Conservation (phyloP, 2,113 vertebrate genomes). For the Xiphophorus couchianus region DNA sequence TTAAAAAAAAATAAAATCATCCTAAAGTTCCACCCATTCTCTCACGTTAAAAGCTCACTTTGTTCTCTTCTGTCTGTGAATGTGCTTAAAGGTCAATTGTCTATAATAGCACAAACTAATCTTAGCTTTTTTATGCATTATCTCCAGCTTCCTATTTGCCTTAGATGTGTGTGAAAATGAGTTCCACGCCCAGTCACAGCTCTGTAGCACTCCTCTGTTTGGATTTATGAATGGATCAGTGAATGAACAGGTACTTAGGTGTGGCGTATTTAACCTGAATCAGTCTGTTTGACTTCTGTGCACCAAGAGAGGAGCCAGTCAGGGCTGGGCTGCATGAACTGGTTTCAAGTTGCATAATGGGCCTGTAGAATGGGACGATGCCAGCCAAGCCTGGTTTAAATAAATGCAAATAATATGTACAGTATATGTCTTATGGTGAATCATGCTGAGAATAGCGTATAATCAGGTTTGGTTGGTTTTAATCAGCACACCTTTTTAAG, state of each 20-base stretch:
- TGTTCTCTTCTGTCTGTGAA: neutral
- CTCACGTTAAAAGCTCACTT: slow-evolving; percentile 1
- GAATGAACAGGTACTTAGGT: slow-evolving; percentile 44
- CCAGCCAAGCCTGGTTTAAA: slow-evolving; percentile 6
- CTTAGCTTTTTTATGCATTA: slow-evolving; percentile 24
- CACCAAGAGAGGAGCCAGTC: slow-evolving; percentile 4
- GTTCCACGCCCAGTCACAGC: slow-evolving; percentile 29
- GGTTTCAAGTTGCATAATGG: slow-evolving; percentile 8
- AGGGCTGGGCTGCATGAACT: neutral
- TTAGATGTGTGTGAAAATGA: slow-evolving; percentile 55
- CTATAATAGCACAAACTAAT: slow-evolving; percentile 23
- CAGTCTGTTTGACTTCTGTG: slow-evolving; percentile 8
- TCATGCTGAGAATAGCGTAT: neutral
- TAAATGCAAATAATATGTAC: slow-evolving; percentile 7
- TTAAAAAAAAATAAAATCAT: neutral
- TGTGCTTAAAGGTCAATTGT: slow-evolving; percentile 6
- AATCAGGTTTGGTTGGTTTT: neutral
- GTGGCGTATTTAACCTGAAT: slow-evolving; percentile 55
- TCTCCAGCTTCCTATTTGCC: slow-evolving; percentile 12
- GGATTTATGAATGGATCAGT: slow-evolving; percentile 58
- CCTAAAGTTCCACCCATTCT: neutral
- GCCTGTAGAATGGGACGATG: neutral
- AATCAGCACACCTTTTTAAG: neutral
- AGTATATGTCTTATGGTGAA: neutral
- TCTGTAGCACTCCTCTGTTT: slow-evolving; percentile 36